Conservation (phyloP, 2,113 vertebrate species). For the Cheirogaleus medius region DNA sequence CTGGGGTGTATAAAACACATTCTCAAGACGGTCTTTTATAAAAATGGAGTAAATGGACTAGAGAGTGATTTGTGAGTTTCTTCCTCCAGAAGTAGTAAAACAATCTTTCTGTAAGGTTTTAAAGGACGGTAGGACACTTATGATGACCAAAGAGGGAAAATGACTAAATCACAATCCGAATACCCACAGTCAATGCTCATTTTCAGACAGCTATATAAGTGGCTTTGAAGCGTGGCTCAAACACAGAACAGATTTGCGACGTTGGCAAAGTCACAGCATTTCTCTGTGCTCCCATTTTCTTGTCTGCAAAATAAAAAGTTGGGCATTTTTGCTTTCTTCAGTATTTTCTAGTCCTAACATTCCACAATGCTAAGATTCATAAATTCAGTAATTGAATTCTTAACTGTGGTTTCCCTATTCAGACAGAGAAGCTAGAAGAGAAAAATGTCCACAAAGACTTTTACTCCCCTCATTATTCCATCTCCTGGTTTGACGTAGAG, state of each 20-base stretch:
- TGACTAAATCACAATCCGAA: not conserved
- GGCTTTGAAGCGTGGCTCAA: not conserved
- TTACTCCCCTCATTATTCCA: not conserved
- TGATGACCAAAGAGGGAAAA: not conserved
- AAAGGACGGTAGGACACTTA: not conserved
- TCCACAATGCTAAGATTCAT: not conserved
- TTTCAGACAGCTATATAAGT: not conserved
- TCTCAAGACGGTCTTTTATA: conserved; percentile 50
- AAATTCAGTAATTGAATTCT: not conserved
- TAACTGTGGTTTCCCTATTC: not conserved
- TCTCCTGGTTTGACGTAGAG: not conserved
- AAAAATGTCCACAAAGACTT: not conserved
- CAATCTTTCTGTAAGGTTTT: not conserved
- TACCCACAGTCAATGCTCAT: not conserved
- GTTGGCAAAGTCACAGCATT: not conserved
- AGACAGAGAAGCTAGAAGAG: not conserved
- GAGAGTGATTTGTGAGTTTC: not conserved
- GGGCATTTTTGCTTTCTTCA: not conserved
- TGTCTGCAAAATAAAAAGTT: not conserved
- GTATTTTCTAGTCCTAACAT: not conserved
- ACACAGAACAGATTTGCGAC: not conserved
- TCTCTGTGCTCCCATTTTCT: not conserved
- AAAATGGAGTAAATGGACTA: not conserved
- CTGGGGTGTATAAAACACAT: not conserved
- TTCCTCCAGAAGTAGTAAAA: not conserved